Base-by-base conservation (phyloP, 2,113 vertebrate genomes). In the Oryzias melastigma region DNA sequence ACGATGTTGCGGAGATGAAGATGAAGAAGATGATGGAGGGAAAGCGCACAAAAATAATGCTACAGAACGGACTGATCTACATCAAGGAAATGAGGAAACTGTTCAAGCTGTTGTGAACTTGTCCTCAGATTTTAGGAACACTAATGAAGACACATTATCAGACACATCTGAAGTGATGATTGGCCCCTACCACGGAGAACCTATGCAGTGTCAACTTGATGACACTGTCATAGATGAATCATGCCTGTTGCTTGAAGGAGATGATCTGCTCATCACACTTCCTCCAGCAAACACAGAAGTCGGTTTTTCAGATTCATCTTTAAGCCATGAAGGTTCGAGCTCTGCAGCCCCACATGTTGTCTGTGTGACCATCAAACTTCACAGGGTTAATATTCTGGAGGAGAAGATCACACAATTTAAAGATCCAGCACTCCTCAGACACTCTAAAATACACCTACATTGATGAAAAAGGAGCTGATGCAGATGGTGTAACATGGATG, bases 161-260 rank as follows among this genome's bases (percentile, higher is more conserved):
- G 50, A 27, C 46, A 48, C 46, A 48, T 52, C 24, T 27, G 50
- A 52, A 25, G 24, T 52, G 15, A 52, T 52, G 50, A 27, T 52
- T 29, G 24, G 24, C 24, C 24, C 24, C 50, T 52, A 52, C 20
- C 22, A 25, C 3, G 49, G 20, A 51, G 49, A 51, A 25, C 22
- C 4, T 7, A 14, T 25, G 49, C 20, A 6, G 24, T 51, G 22
- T 51, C 49, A 51, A 14, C 49, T 51, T 25, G 49, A 51, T 51
- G 14, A 51, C 22, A 46, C 45, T 46, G 5, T 7, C 5, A 46
- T 46, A 46, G 17, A n/a, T 51, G 22, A 51, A 51, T 4, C 22
- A 14, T 20, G 14, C 22, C 49, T 51, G 14, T 24, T 25, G 49
- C 25, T 25, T 25, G 14, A 51, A 27, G 25, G 25, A 27, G 6